These are phyloP conservation scores for Poeciliopsis paucimaculata DNA, from an alignment of 2,797 vertebrate genomes.

Conservation along the genomic window DNA sequence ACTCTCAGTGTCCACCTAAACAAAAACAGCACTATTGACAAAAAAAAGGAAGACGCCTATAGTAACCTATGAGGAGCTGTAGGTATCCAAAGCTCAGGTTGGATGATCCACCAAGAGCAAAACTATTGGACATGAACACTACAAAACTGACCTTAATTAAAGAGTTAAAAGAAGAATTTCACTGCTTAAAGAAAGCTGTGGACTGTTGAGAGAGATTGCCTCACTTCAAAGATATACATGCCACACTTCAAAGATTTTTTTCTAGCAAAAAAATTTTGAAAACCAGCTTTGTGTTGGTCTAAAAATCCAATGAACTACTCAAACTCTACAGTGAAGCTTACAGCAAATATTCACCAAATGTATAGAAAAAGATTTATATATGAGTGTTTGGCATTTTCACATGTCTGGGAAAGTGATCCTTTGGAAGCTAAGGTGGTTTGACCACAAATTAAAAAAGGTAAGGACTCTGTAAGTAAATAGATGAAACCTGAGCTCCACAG, in stretches of 20 bases:
- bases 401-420: conserved; percentile 26
- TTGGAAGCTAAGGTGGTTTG: conserved; percentile 31
- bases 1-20: not conserved
- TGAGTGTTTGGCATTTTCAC: conserved; percentile 21
- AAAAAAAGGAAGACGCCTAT: too few relatives aligned
- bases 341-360: not conserved
- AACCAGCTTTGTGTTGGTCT: not conserved
- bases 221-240: not conserved
- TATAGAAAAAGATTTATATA: not conserved
- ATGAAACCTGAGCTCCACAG: conserved; percentile 44
- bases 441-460: conserved; percentile 25
- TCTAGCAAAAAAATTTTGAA: not conserved
- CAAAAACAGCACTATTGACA: not conserved
- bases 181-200: not conserved
- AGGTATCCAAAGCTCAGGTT: not conserved
- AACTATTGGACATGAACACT: not conserved
- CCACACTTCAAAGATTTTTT: not conserved
- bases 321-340: not conserved
- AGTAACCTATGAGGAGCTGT: not conserved
- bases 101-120: not conserved
- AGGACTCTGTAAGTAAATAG: conserved; percentile 42
- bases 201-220: not conserved
- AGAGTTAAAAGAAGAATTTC: not conserved
- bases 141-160: not conserved
- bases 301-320: not conserved